These are phyloP conservation scores for Dolichopus griseipennis DNA, from an alignment of 2,888 invertebrate genomes.

Conservation along the genomic window DNA sequence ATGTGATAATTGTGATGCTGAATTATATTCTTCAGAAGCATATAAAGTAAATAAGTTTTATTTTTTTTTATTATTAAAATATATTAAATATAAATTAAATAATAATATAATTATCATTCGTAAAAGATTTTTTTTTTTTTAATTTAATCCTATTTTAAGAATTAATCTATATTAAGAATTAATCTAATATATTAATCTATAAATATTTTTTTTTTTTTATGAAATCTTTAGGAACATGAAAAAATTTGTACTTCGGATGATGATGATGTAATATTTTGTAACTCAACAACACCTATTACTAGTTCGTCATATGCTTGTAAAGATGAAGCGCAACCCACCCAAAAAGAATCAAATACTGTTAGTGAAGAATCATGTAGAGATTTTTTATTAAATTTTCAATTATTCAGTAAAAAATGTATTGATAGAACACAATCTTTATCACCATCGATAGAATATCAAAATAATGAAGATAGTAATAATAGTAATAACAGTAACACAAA, in stretches of 20 bases:
- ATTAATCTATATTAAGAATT: too few species aligned
- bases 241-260: slow-evolving; percentile 42
- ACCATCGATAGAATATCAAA: neutral
- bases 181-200: too few species aligned
- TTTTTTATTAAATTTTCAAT: slow-evolving; percentile 46
- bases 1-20: slow-evolving; percentile 67
- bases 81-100: too few species aligned
- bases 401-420: slow-evolving; percentile 30
- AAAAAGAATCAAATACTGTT: slow-evolving; percentile 27
- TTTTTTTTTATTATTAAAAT: neutral
- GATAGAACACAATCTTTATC: slow-evolving; percentile 13
- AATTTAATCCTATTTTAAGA: too few species aligned
- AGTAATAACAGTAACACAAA: slow-evolving; percentile 2
- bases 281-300: slow-evolving; percentile 34
- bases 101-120: too few species aligned
- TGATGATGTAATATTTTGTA: slow-evolving; percentile 41
- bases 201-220: too few species aligned
- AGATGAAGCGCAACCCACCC: slow-evolving; percentile 24
- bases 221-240: slow-evolving; percentile 42
- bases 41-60: slow-evolving; percentile 43
- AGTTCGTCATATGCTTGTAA: slow-evolving; percentile 11
- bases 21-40: slow-evolving; percentile 52
- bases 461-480: neutral
- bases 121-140: too few species aligned
- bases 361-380: slow-evolving; percentile 36